Evolutionary conservation across 2,113 vertebrate species (phyloP).

Genomic region (Dolichallabes microphthalmus): DNA sequence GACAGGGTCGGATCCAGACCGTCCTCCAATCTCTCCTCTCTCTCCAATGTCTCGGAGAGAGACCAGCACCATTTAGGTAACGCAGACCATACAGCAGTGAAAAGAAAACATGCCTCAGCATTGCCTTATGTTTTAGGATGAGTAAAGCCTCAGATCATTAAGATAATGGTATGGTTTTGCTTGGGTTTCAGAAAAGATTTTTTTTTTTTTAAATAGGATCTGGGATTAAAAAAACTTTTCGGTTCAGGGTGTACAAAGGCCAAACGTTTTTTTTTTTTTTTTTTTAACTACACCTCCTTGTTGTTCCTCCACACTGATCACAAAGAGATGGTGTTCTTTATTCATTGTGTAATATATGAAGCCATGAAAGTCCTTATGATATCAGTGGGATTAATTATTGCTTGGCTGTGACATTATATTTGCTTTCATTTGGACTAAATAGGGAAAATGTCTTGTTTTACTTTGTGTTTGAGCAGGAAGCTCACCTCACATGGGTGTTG

Average conservation of each 20-base stretch:
- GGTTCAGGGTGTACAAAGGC: background rate
- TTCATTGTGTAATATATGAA: background rate
- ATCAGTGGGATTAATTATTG: background rate
- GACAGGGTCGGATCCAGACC: constrained; percentile 91
- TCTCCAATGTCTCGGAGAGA: constrained; percentile 91
- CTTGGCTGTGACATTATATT: background rate
- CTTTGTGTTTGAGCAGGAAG: constrained; percentile 76
- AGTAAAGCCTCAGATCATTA: background rate
- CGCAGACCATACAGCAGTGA: background rate
- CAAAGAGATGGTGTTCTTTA: background rate
- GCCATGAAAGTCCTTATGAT: background rate
- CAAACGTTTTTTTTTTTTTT: no score
- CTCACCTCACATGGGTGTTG: constrained; percentile 85
- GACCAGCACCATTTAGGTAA: constrained; percentile 91
- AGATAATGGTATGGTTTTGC: background rate
- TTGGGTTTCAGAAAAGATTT: background rate
- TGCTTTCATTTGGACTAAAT: background rate
- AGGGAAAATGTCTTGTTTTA: background rate
- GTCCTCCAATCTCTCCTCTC: constrained; percentile 92
- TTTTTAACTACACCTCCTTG: background rate
- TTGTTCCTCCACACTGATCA: background rate
- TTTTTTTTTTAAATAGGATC: no score
- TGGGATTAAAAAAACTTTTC: background rate
- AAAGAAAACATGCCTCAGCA: background rate
- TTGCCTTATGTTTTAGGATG: background rate